Conservation (phyloP, 1,140 invertebrate species). For the Drosophila lacertosa region DNA sequence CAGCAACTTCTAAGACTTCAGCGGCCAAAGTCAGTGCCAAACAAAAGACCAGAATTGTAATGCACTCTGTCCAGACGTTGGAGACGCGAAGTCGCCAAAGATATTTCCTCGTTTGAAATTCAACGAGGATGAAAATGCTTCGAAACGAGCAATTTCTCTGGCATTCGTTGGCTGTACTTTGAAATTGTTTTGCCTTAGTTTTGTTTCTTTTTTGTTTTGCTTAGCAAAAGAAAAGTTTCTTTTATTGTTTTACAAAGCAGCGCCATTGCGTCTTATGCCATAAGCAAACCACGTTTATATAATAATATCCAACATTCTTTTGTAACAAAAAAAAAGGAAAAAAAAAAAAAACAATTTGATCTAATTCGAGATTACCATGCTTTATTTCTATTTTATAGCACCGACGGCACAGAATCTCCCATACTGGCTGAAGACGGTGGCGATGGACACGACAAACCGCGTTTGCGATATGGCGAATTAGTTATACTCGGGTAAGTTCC, state of each 20-base stretch:
- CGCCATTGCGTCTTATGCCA: conserved; percentile 26
- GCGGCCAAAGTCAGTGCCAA: conserved; percentile 25
- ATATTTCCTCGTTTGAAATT: conserved; percentile 64
- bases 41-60: conserved; percentile 33
- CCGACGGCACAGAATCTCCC: conserved; percentile 89
- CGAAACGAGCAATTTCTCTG: conserved; percentile 70
- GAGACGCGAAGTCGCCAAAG: conserved; percentile 33
- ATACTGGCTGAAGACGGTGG: conserved; percentile 88
- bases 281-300: not conserved
- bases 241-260: conserved; percentile 58
- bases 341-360: conserved; percentile 1
- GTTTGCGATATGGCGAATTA: conserved; percentile 95
- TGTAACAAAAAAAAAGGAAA: not conserved
- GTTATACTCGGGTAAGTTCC: conserved; percentile 94
- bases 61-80: conserved; percentile 44
- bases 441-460: conserved; percentile 88
- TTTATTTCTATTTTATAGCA: conserved; percentile 84
- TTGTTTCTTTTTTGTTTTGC: conserved; percentile 52
- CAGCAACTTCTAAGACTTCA: conserved; percentile 59
- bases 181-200: conserved; percentile 52
- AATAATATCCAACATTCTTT: not conserved
- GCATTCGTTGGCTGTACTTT: conserved; percentile 55
- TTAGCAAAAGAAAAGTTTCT: conserved; percentile 40
- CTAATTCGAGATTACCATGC: conserved; percentile 22
- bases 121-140: conserved; percentile 43